These are phyloP conservation scores for Sparus aurata DNA, from an alignment of 2,797 vertebrate species.

Conservation along the genomic window DNA sequence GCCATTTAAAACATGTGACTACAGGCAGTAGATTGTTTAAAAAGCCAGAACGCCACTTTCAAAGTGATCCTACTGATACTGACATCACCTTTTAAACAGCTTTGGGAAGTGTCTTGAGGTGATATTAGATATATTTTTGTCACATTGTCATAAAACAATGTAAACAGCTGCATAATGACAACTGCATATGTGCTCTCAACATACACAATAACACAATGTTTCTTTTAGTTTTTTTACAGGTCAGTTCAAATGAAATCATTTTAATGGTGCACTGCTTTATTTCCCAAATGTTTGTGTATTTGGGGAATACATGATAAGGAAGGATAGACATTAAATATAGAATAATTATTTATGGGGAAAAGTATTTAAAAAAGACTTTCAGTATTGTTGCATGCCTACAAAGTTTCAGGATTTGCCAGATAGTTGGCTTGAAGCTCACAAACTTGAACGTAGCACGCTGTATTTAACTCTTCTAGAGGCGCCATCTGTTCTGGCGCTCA, in stretches of 20 bases:
- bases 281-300: not conserved
- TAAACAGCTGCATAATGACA: not conserved
- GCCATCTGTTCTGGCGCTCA: constrained; percentile 50
- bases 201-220: not conserved
- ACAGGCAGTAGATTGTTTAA: not conserved
- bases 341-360: not conserved
- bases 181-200: too few relatives aligned
- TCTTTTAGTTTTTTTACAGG: not conserved
- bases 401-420: not conserved
- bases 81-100: not conserved
- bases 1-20: not conserved
- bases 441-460: not conserved
- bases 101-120: not conserved
- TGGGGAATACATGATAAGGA: not conserved
- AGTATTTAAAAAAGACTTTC: not conserved
- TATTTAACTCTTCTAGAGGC: constrained; percentile 25
- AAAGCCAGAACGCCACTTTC: not conserved
- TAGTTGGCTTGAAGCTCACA: not conserved
- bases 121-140: not conserved
- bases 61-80: not conserved
- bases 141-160: not conserved
- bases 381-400: not conserved
- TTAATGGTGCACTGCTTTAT: not conserved
- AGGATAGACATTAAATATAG: not conserved
- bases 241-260: not conserved